phyloP scores from a whole-genome alignment of 2,113 vertebrate species.

The Panthera leo region DNA sequence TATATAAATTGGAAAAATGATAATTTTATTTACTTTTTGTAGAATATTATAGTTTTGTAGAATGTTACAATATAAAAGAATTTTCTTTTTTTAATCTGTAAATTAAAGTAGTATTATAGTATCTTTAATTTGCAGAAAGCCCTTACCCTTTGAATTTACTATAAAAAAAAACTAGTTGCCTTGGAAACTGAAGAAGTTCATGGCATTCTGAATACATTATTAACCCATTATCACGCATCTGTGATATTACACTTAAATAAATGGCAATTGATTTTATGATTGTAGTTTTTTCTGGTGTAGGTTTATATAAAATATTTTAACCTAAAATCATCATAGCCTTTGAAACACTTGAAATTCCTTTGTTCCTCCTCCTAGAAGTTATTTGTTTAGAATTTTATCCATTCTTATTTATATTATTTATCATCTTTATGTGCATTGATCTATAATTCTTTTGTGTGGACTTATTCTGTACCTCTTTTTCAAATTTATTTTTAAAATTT shows the following conservation, averaged over 20 bases:
- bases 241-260: neutral
- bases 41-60: neutral
- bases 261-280: neutral
- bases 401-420: neutral
- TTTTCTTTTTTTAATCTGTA: neutral
- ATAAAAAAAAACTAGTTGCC: slow-evolving; percentile 37
- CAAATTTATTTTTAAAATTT: neutral
- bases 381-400: neutral
- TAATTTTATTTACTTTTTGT: neutral
- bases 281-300: neutral
- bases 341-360: neutral
- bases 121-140: neutral
- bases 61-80: neutral
- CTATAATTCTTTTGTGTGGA: neutral
- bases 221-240: neutral
- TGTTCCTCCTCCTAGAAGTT: neutral
- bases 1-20: neutral
- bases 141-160: neutral
- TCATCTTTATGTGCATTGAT: neutral
- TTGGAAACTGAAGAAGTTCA: slow-evolving; percentile 43
- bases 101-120: neutral
- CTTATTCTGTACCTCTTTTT: neutral
- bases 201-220: neutral
- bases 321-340: neutral
- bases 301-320: neutral